Evolutionary conservation across 2,113 vertebrate species (phyloP).

Genomic region (Myotis lucifugus): DNA sequence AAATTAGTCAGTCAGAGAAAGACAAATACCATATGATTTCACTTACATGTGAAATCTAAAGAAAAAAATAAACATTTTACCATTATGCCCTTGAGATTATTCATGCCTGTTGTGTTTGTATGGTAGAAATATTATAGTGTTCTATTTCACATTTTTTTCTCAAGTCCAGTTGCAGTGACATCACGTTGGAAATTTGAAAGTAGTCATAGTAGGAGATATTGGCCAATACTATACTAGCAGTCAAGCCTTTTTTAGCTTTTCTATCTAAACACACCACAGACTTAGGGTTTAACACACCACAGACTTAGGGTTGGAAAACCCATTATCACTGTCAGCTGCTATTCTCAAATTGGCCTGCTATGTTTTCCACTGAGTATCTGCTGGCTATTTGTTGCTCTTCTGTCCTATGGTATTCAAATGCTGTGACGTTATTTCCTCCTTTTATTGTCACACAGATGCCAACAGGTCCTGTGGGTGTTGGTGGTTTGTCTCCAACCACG

Average conservation of each 20-base stretch:
- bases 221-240: background rate
- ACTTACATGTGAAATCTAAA: background rate
- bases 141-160: background rate
- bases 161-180: background rate
- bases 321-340: background rate
- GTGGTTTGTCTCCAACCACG: background rate
- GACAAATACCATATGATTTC: background rate
- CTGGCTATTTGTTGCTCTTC: background rate
- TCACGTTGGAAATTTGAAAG: background rate
- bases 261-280: background rate
- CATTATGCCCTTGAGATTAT: background rate
- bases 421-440: background rate
- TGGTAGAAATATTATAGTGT: background rate
- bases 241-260: background rate
- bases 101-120: background rate
- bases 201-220: background rate
- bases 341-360: background rate
- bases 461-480: background rate
- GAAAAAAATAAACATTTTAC: background rate
- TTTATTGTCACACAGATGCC: background rate
- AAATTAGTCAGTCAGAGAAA: background rate
- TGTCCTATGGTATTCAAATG: background rate
- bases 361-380: background rate
- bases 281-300: too few relatives aligned
- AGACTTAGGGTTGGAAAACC: too few relatives aligned